phyloP scores from a whole-genome alignment of 92 coral and sea anemone genomes.

The Palythoa grandiflora region DNA sequence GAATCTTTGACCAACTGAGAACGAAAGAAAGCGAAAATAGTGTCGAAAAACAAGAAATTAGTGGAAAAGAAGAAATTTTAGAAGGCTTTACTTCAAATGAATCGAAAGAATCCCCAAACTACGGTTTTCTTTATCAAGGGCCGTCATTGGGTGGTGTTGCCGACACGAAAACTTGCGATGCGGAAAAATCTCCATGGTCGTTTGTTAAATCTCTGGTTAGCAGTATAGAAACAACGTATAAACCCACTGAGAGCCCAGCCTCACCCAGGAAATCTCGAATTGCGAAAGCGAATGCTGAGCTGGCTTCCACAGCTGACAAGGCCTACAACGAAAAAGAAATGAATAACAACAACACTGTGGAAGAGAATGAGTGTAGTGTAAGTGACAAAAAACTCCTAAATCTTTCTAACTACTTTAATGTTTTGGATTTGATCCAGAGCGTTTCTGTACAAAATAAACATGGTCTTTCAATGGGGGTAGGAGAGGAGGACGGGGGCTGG shows the following conservation, averaged over 20 bases:
- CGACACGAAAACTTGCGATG: background rate
- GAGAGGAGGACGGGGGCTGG: too few relatives aligned
- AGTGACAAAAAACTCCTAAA: background rate
- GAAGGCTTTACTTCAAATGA: background rate
- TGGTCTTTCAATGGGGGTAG: too few relatives aligned
- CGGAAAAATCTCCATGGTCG: constrained; percentile 17
- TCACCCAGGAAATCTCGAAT: constrained; percentile 15
- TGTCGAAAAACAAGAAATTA: background rate
- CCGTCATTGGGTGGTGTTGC: constrained; percentile 9
- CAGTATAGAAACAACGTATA: constrained; percentile 43
- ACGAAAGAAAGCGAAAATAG: background rate
- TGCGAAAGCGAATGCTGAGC: background rate
- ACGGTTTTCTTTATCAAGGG: constrained; percentile 34
- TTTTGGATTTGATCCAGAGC: too few relatives aligned
- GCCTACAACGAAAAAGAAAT: background rate
- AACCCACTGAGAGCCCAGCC: constrained; percentile 1
- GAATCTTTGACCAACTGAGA: constrained; percentile 46
- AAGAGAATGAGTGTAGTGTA: background rate
- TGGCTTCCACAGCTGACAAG: background rate
- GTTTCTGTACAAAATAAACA: too few relatives aligned
- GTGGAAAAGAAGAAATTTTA: background rate
- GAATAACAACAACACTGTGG: background rate
- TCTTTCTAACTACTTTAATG: background rate
- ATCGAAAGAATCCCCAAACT: background rate
- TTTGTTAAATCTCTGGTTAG: constrained; percentile 41